phyloP scores from a whole-genome alignment of 2,888 invertebrate species.

The Coleophora flavipennella region DNA sequence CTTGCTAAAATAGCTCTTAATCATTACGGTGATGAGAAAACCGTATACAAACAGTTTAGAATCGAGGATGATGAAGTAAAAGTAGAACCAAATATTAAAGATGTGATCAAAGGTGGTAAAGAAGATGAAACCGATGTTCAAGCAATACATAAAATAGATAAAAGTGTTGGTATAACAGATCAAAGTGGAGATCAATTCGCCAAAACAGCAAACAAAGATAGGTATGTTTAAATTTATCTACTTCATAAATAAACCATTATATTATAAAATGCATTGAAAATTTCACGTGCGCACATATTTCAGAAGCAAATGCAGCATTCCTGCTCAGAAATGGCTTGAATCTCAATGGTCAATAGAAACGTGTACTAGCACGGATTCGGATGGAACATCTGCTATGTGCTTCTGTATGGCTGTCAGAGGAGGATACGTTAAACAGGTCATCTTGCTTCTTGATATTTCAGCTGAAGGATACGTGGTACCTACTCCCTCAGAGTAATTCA shows the following conservation, averaged over 20 bases:
- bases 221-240: too few relatives aligned
- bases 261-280: too few relatives aligned
- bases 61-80: not conserved
- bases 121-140: too few relatives aligned
- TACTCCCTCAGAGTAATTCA: too few relatives aligned
- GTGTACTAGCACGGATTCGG: slow-evolving; percentile 47
- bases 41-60: slow-evolving; percentile 23
- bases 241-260: too few relatives aligned
- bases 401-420: slow-evolving; percentile 62
- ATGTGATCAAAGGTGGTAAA: not conserved
- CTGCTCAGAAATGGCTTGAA: slow-evolving; percentile 29
- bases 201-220: too few relatives aligned
- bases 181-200: too few relatives aligned
- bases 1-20: slow-evolving; percentile 30
- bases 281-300: too few relatives aligned
- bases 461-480: too few relatives aligned
- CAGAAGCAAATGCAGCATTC: too few relatives aligned
- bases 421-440: slow-evolving; percentile 53
- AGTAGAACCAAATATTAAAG: not conserved
- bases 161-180: too few relatives aligned
- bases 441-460: not conserved
- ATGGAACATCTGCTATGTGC: slow-evolving; percentile 48
- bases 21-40: slow-evolving; percentile 30
- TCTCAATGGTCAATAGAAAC: slow-evolving; percentile 46
- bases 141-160: too few relatives aligned